Conservation (phyloP, 2,797 vertebrate genomes). For the Acanthornis magna region DNA sequence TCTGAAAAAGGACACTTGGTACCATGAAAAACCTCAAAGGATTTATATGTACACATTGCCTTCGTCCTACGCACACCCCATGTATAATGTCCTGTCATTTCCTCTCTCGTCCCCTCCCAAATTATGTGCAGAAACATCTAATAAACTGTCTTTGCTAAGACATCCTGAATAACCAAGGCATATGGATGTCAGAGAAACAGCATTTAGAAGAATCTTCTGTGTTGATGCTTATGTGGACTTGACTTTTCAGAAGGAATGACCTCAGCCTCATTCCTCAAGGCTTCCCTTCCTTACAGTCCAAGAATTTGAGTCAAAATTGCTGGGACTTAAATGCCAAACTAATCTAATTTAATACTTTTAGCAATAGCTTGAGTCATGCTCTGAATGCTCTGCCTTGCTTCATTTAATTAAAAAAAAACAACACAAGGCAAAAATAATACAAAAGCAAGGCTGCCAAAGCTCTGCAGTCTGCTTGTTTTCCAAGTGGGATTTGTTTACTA, state of each 20-base stretch:
- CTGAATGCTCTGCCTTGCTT: conserved; percentile 58
- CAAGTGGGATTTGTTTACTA: conserved; percentile 58
- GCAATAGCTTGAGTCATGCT: conserved; percentile 60
- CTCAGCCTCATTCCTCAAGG: conserved; percentile 53
- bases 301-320: conserved; percentile 62
- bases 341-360: conserved; percentile 73
- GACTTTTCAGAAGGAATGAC: conserved; percentile 46
- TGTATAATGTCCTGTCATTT: neutral
- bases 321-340: conserved; percentile 61
- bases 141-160: neutral
- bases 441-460: conserved; percentile 33
- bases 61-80: neutral
- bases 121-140: neutral
- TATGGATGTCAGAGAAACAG: neutral
- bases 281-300: conserved; percentile 50
- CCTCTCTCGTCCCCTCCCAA: neutral
- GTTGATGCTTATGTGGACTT: neutral
- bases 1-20: neutral
- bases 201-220: neutral
- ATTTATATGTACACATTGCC: neutral
- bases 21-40: neutral
- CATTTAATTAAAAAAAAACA: conserved; percentile 70
- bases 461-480: conserved; percentile 64
- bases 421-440: conserved; percentile 59
- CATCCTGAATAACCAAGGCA: neutral